These are phyloP conservation scores for Barnardius zonarius DNA, from an alignment of 2,113 vertebrate genomes.

Conservation along the genomic window DNA sequence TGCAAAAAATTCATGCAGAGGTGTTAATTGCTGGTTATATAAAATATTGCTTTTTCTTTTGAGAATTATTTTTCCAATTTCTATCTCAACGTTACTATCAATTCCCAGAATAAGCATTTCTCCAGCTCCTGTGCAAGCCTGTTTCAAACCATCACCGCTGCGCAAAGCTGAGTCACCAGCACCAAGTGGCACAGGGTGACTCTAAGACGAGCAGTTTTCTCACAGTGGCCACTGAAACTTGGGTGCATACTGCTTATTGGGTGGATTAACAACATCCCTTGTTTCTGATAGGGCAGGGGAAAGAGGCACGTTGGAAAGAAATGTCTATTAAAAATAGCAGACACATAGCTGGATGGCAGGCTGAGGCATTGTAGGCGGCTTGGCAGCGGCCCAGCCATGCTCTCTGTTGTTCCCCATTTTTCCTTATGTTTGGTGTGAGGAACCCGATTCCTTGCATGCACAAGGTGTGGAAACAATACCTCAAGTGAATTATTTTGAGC, in stretches of 20 bases:
- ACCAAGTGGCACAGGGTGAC: neutral
- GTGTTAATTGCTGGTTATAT: neutral
- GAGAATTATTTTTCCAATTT: rapidly evolving
- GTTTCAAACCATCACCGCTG: rapidly evolving
- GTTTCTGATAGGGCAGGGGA: rapidly evolving
- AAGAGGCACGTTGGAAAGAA: neutral
- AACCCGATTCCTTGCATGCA: neutral
- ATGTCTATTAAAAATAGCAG: neutral
- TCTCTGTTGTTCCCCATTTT: neutral
- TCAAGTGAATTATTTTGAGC: neutral
- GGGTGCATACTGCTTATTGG: neutral
- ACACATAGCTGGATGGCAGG: neutral
- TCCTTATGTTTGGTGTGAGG: neutral
- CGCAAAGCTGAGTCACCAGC: neutral
- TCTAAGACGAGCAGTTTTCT: rapidly evolving
- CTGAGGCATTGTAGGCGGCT: neutral
- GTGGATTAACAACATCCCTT: neutral
- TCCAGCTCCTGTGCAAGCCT: neutral
- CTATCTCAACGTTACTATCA: rapidly evolving
- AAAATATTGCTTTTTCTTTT: neutral
- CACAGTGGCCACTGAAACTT: rapidly evolving
- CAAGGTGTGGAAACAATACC: rapidly evolving
- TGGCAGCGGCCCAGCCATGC: neutral
- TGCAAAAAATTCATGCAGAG: neutral
- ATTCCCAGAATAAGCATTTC: rapidly evolving